Conservation (phyloP, 2,888 invertebrate genomes). For the Amaurobius ferox region DNA sequence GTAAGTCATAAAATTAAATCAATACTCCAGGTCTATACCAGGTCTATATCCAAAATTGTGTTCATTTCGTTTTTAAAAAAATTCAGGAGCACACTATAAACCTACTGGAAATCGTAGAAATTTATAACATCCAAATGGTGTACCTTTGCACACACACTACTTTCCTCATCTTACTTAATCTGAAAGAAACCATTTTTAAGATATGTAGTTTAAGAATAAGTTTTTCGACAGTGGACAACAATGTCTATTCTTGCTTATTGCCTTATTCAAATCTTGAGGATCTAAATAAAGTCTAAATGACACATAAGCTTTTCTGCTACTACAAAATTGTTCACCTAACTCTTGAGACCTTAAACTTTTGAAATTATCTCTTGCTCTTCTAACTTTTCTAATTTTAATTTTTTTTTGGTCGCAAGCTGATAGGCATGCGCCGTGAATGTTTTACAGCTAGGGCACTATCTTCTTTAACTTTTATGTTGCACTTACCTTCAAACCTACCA, state of each 20-base stretch:
- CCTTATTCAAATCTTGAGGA: slow-evolving; percentile 7
- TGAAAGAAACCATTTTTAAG: not conserved
- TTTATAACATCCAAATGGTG: slow-evolving; percentile 7
- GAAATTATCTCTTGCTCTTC: slow-evolving; percentile 6
- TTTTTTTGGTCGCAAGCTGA: not conserved
- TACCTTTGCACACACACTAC: not conserved
- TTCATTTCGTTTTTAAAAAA: slow-evolving; percentile 29
- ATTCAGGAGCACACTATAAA: slow-evolving; percentile 21
- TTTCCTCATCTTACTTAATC: not conserved
- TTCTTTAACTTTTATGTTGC: not conserved
- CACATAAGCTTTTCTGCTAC: not conserved
- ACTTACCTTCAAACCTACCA: slow-evolving; percentile 3
- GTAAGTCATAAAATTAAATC: slow-evolving; percentile 4
- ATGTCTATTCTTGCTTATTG: not conserved
- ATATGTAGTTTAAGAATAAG: not conserved
- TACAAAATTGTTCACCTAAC: slow-evolving; percentile 13
- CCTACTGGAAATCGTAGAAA: slow-evolving; percentile 8
- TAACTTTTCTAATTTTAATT: not conserved
- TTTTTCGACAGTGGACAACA: not conserved
- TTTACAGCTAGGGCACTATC: not conserved
- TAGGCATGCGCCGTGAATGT: not conserved
- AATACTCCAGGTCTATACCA: not conserved
- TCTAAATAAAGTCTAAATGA: not conserved
- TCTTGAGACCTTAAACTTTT: not conserved
- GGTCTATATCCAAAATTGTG: slow-evolving; percentile 15